Base-by-base conservation (phyloP, 2,797 vertebrate genomes). In the Borostomias antarcticus region DNA sequence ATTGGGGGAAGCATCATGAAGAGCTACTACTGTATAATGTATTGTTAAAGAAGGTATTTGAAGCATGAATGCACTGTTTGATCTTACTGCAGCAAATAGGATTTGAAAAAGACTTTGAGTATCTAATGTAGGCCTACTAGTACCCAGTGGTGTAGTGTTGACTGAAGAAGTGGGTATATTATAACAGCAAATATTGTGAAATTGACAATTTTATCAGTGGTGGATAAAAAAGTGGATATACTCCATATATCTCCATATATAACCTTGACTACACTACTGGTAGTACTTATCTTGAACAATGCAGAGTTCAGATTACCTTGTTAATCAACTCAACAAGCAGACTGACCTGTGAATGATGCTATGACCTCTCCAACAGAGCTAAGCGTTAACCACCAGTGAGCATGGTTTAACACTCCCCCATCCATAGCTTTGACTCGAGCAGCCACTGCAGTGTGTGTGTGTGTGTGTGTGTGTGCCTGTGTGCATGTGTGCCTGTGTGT, bases 291-390 rank as follows among this genome's bases (percentile, higher is more conserved):
- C n/a, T 45, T 17, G n/a, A n/a, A 45, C 3, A 17, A 15, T n/a
- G n/a, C 15, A 45, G 40, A 4, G 8, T 43, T 40, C 33, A 59
- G 33, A 59, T 40, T 2, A 13, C 58, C 11, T n/a, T 28, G 17
- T 26, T 60, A 43, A 59, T 45, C 35, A n/a, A 15, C 25, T 43
- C 33, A 32, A n/a, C 1, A 5, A 25, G 4, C 26, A 23, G 9
- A 58, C 9, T 60, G 19, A 47, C 26, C 59, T 62, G 60, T 62
- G 45, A 62, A 33, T 21, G 60, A 17, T 33, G 43, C 40, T 1
- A 3, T 62, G 45, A 50, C 45, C 60, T 50, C 29, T 62, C 28
- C 10, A 29, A 50, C 28, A 21, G 60, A 6, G 29, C 29, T 62
- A 11, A 13, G 13, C 43, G 26, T 62, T 50, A 62, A 62, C 47